A percentile compares a stretch with the other conserved stretches of the same genome.
phyloP scores from a whole-genome alignment of 2,797 vertebrate species.

The Chiroxiphia lanceolata region DNA sequence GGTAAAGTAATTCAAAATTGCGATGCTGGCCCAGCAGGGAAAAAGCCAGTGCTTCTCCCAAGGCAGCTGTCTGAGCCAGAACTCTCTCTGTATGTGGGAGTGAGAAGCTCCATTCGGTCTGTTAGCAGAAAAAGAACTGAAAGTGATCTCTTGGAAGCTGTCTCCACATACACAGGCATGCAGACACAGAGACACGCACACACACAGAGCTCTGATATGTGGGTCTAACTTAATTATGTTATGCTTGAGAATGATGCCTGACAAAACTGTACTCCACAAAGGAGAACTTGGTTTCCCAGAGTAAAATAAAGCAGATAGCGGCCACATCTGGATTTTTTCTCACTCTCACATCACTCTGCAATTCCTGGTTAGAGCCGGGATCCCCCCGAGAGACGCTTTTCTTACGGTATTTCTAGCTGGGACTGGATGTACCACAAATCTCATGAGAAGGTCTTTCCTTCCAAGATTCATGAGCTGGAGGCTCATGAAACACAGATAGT shows the following conservation, averaged over 20 bases:
- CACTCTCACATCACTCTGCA: conserved; percentile 14
- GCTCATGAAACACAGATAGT: not conserved
- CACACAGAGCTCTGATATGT: not conserved
- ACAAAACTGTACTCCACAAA: not conserved
- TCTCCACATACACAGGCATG: not conserved
- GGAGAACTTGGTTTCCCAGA: conserved; percentile 12
- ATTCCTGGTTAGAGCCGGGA: conserved; percentile 43
- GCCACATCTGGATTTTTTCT: conserved; percentile 54
- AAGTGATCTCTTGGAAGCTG: conserved; percentile 36
- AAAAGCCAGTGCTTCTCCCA: conserved; percentile 21
- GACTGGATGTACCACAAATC: conserved; percentile 17
- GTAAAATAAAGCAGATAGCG: conserved; percentile 17
- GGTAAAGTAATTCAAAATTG: not conserved
- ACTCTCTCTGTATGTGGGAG: not conserved
- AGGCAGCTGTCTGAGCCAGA: conserved; percentile 10
- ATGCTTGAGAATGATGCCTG: not conserved
- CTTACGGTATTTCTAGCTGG: conserved; percentile 64
- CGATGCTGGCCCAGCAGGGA: not conserved
- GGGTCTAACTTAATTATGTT: not conserved
- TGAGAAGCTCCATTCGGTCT: not conserved
- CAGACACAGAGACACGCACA: not conserved
- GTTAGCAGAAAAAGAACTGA: conserved; percentile 15
- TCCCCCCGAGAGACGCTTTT: conserved; percentile 52
- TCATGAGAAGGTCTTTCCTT: conserved; percentile 42
- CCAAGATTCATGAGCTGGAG: conserved; percentile 55